A percentile compares a stretch with the other conserved stretches of the same genome.
These are phyloP conservation scores for Mormyrus hasselquistii DNA, from an alignment of 2,797 vertebrate genomes.

Conservation along the genomic window DNA sequence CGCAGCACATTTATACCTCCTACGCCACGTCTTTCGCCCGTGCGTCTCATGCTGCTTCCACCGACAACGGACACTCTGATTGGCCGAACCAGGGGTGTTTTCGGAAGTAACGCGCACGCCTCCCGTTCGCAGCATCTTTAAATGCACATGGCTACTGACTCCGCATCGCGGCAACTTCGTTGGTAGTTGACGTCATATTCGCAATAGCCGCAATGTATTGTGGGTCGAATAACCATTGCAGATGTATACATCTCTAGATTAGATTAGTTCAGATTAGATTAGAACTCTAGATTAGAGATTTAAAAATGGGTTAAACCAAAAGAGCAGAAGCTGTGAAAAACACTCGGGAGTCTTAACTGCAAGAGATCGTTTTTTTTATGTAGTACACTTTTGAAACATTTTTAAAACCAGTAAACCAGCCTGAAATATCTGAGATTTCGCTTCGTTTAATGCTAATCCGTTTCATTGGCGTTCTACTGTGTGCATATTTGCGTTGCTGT, in stretches of 20 bases:
- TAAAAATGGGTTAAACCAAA: background rate
- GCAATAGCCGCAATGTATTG: no score
- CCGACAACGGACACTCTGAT: background rate
- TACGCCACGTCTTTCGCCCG: background rate
- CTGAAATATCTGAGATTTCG: background rate
- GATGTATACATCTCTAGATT: no score
- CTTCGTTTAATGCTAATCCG: background rate
- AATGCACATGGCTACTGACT: background rate
- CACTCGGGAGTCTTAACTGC: background rate
- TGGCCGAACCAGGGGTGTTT: background rate
- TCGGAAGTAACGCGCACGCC: background rate
- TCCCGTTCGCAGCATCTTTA: background rate
- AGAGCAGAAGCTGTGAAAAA: background rate
- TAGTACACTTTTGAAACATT: no score
- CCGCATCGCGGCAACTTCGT: background rate
- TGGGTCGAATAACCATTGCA: no score
- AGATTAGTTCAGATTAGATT: no score
- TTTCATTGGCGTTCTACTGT: background rate
- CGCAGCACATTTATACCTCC: background rate
- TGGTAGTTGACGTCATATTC: no score
- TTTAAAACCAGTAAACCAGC: background rate
- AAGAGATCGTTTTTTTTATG: no score
- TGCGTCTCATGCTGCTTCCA: no score
- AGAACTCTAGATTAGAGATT: background rate
- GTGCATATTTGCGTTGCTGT: background rate